Base-by-base conservation (phyloP, 1,140 invertebrate species). In the Saccostrea glomerata region DNA sequence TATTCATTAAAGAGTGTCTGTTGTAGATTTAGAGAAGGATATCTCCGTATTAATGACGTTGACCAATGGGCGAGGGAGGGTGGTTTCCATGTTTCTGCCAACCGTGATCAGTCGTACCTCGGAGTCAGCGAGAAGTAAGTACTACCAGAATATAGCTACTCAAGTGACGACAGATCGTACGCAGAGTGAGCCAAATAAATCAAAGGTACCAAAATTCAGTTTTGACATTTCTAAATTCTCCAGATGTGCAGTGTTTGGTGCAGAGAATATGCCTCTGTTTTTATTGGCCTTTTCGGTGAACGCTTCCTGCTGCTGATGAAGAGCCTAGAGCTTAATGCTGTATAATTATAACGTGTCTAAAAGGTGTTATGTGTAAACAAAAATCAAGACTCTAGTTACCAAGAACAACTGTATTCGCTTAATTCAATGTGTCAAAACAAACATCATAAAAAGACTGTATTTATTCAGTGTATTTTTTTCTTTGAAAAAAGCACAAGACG, bases 1-100 rank as follows among this genome's bases (percentile, higher is more conserved):
- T 77, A 77, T 77, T 77, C 70, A 77, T 77, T 77, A 77, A 30
- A 77, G 70, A 77, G 25, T 77, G 25, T 36, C 70, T 77, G 30
- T 30, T 30, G 70, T 36, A 30, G 25, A 77, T 77, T 30, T 77
- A 9, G 25, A 30, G 25, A 25, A 12, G 70, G 70, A 77, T 30
- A 77, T 36, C 70, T 77, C 25, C 25, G 25, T 30, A 25, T 77
- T 77, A 30, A 77, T 77, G 70, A 77, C 70, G 70, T 36, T 77
- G 70, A 77, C 70, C 70, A 77, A 77, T 30, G 70, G 70, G 13
- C 23, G 30, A 15, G 70, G 25, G 30, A 4, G 70, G 70, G 70
- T 36, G 30, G 58, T 7, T 77, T 77, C 70, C 70, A 17, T 77
- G 70, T 30, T 77, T 36, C 70, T 77, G 70, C 70, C 70, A 77